These are phyloP conservation scores for Micronisus gabar DNA, from an alignment of 2,113 vertebrate genomes.

Conservation along the genomic window DNA sequence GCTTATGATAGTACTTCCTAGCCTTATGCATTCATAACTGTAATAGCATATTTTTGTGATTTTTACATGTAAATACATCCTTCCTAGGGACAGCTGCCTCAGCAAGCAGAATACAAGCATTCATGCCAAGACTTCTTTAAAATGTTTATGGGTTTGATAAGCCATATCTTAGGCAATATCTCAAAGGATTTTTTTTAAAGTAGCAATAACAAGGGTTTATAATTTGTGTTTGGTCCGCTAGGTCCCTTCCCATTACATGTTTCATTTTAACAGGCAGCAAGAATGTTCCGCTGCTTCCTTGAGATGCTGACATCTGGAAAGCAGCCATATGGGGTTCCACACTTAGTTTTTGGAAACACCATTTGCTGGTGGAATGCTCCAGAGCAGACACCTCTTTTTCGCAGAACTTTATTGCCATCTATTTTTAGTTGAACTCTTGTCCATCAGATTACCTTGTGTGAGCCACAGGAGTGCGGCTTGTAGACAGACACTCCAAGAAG, in stretches of 20 bases:
- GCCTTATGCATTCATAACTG: not conserved
- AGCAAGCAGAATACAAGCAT: not conserved
- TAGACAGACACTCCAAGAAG: not conserved
- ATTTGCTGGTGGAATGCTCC: not conserved
- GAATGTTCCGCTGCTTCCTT: not conserved
- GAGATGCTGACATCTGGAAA: not conserved
- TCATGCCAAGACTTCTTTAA: not conserved
- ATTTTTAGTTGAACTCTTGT: constrained; percentile 1
- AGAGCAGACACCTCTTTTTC: not conserved
- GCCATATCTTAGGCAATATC: not conserved
- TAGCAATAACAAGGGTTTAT: not conserved
- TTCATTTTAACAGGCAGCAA: not conserved
- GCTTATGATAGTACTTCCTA: not conserved
- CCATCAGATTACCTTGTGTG: not conserved
- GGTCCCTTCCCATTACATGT: not conserved
- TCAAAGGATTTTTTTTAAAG: not conserved
- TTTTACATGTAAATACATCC: not conserved
- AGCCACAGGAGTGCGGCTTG: not conserved
- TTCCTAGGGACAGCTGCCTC: not conserved
- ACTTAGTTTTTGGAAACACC: not conserved
- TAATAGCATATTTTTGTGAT: not conserved
- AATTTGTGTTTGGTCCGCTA: not conserved
- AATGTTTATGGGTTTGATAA: not conserved
- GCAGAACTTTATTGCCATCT: not conserved
- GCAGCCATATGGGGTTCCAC: not conserved